phyloP scores from a whole-genome alignment of 2,888 invertebrate genomes.

The Abrostola triplasia region DNA sequence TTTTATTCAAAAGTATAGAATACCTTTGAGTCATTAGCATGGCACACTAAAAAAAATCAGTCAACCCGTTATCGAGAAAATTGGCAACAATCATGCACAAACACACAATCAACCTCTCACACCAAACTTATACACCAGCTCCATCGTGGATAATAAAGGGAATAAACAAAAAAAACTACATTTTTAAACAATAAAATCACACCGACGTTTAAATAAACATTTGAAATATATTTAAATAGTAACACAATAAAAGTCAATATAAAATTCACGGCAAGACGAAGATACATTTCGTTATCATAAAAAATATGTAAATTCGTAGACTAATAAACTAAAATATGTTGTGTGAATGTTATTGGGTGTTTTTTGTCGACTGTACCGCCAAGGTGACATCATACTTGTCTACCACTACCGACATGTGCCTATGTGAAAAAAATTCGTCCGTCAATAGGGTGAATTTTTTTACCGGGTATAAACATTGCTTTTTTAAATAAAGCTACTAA shows the following conservation, averaged over 20 bases:
- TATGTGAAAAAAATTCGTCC: no score
- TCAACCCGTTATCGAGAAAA: no score
- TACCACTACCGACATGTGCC: neutral
- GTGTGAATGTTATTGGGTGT: constrained; percentile 16
- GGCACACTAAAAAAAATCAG: no score
- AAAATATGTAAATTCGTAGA: constrained; percentile 28
- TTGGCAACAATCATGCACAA: no score
- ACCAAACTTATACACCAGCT: no score
- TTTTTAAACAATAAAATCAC: neutral
- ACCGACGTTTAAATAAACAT: neutral
- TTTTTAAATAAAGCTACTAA: no score
- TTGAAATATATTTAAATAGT: neutral
- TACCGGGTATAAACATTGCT: no score
- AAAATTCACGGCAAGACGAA: neutral
- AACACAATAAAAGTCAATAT: neutral
- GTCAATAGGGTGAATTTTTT: no score
- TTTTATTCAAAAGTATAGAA: no score
- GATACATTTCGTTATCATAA: constrained; percentile 17
- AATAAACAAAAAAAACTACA: neutral
- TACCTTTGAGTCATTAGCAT: no score
- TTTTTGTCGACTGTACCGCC: constrained; percentile 14
- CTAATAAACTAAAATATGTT: constrained; percentile 23
- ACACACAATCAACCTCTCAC: no score
- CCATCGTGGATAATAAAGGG: no score
- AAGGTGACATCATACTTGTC: constrained; percentile 23